Conservation (phyloP, 2,797 vertebrate species). For the Masticophis lateralis region DNA sequence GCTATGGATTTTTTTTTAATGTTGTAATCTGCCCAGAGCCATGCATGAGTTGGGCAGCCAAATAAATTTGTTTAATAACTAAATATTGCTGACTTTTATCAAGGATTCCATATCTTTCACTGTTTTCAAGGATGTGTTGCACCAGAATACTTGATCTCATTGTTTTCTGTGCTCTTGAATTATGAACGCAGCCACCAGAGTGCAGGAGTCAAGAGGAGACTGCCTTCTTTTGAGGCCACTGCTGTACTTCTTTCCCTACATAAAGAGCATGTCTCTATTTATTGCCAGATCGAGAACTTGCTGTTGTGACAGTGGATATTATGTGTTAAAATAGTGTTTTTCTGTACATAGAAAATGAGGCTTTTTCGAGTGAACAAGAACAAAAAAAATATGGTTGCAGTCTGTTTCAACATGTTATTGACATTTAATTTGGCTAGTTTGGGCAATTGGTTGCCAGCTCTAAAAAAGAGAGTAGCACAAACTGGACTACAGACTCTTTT, state of each 20-base stretch:
- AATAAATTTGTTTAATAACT: background rate
- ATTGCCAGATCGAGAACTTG: conserved; percentile 1
- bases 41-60: background rate
- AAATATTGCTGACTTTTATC: background rate
- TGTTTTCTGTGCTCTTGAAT: conserved; percentile 50
- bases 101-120: conserved; percentile 4
- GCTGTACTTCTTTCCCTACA: conserved; percentile 14
- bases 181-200: conserved; percentile 41
- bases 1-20: background rate
- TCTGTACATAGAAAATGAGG: background rate
- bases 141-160: conserved; percentile 48
- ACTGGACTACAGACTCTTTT: conserved; percentile 55
- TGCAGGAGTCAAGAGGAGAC: conserved; percentile 56
- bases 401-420: conserved; percentile 58
- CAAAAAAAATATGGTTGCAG: conserved; percentile 32
- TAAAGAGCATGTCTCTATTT: conserved; percentile 1
- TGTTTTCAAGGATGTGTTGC: conserved; percentile 48
- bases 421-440: conserved; percentile 55
- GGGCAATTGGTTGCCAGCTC: conserved; percentile 51
- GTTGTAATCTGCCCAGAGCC: background rate
- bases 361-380: background rate
- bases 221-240: conserved; percentile 34
- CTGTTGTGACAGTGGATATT: conserved; percentile 31
- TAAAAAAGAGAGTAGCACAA: conserved; percentile 44
- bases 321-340: conserved; percentile 42